phyloP scores from a whole-genome alignment of 2,888 invertebrate species.

The Syritta pipiens region DNA sequence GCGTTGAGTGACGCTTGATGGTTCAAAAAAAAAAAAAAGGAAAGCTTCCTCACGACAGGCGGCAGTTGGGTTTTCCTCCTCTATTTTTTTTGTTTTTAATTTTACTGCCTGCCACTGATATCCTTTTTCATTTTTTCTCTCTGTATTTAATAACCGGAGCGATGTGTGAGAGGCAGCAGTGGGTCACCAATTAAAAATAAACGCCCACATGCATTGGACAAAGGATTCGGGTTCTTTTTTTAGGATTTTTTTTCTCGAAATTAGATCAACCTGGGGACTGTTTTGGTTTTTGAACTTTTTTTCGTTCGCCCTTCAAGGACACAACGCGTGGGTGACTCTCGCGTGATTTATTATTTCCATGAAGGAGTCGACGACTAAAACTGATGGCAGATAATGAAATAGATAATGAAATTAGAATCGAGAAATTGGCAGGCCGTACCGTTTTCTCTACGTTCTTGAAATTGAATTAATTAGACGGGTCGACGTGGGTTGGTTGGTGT shows the following conservation, averaged over 20 bases:
- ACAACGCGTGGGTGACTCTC: neutral
- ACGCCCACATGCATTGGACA: constrained; percentile 61
- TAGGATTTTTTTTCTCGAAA: constrained; percentile 6
- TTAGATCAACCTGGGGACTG: constrained; percentile 10
- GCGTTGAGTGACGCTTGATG: constrained; percentile 62
- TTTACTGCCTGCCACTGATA: constrained; percentile 2
- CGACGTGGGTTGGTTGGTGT: neutral
- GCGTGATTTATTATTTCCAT: constrained; percentile 15
- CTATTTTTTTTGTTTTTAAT: neutral
- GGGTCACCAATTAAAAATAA: constrained; percentile 67
- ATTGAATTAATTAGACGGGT: constrained; percentile 58
- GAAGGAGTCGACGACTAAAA: neutral
- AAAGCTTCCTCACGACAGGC: neutral
- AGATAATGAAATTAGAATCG: constrained; percentile 60
- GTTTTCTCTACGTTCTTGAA: constrained; percentile 25
- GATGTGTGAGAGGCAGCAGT: constrained; percentile 6
- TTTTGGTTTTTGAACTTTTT: too few species aligned
- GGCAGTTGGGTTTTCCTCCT: neutral
- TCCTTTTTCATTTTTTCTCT: constrained; percentile 1
- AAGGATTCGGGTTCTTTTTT: constrained; percentile 26
- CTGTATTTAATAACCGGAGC: constrained; percentile 49
- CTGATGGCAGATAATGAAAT: constrained; percentile 29
- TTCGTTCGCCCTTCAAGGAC: too few species aligned
- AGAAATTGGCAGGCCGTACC: constrained; percentile 40
- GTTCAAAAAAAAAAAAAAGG: constrained; percentile 7